These are phyloP conservation scores for Gila orcuttii DNA, from an alignment of 2,113 vertebrate species.

Conservation along the genomic window DNA sequence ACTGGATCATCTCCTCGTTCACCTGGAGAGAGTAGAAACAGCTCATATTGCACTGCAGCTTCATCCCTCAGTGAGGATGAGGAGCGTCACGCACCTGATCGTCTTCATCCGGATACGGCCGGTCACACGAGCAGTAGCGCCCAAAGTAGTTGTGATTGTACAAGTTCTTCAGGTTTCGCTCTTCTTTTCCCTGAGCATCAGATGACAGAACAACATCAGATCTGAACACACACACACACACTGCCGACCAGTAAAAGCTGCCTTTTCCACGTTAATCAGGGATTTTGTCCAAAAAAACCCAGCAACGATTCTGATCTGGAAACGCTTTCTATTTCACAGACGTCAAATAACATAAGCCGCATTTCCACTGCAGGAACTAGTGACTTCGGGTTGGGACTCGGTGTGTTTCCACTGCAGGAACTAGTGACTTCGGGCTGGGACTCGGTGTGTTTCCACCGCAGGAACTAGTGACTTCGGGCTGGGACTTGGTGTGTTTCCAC, in stretches of 20 bases:
- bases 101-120: conserved; percentile 90
- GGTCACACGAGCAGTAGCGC: conserved; percentile 91
- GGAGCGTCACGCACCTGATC: conserved; percentile 80
- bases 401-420: no score
- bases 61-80: neutral
- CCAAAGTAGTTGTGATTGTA: conserved; percentile 95
- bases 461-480: no score
- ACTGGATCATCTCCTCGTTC: conserved; percentile 97
- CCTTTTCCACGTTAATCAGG: no score
- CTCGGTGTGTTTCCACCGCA: no score
- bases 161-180: conserved; percentile 82
- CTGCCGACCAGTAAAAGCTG: neutral
- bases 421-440: no score
- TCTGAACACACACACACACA: neutral
- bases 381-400: no score
- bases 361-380: no score
- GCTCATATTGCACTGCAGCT: neutral
- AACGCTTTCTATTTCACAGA: no score
- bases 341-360: no score
- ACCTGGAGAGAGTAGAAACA: conserved; percentile 69
- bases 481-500: no score
- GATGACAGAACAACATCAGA: neutral
- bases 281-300: no score
- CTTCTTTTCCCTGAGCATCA: conserved; percentile 81
- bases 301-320: neutral